phyloP scores from a whole-genome alignment of 2,797 vertebrate species.

The Gila robusta region DNA sequence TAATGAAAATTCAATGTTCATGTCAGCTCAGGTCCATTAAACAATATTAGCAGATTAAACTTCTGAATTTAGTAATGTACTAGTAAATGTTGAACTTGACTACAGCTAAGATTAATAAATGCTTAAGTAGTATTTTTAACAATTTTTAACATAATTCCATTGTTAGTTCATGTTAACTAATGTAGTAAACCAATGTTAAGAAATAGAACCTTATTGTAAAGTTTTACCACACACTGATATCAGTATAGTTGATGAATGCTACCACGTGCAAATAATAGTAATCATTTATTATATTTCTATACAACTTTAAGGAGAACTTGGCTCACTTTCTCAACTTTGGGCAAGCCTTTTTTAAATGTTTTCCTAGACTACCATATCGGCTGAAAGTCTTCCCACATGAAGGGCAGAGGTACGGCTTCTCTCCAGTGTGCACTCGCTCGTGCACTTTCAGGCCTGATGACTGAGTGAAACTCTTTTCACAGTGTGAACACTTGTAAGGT shows the following conservation, averaged over 20 bases:
- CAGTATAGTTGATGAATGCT: background rate
- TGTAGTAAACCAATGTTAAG: background rate
- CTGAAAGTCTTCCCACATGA: constrained; percentile 16
- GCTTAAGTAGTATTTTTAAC: background rate
- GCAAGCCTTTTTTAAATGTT: constrained; percentile 19
- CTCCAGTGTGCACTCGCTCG: constrained; percentile 1
- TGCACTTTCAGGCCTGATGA: constrained; percentile 9
- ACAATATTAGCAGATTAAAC: background rate
- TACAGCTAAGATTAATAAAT: background rate
- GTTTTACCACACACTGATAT: background rate
- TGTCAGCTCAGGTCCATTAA: background rate
- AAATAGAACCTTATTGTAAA: background rate
- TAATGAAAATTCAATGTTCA: background rate
- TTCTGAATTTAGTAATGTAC: background rate
- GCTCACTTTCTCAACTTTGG: constrained; percentile 11
- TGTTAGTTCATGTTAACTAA: background rate
- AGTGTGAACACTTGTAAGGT: constrained; percentile 17
- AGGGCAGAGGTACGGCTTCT: constrained; percentile 18
- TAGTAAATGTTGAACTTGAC: background rate
- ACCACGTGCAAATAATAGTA: background rate
- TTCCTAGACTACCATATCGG: constrained; percentile 11
- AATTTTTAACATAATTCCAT: background rate
- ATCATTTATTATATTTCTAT: background rate
- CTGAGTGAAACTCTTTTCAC: constrained; percentile 14
- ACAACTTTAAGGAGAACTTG: background rate